phyloP scores from a whole-genome alignment of 2,888 invertebrate species.

The Microplitis manilae region DNA sequence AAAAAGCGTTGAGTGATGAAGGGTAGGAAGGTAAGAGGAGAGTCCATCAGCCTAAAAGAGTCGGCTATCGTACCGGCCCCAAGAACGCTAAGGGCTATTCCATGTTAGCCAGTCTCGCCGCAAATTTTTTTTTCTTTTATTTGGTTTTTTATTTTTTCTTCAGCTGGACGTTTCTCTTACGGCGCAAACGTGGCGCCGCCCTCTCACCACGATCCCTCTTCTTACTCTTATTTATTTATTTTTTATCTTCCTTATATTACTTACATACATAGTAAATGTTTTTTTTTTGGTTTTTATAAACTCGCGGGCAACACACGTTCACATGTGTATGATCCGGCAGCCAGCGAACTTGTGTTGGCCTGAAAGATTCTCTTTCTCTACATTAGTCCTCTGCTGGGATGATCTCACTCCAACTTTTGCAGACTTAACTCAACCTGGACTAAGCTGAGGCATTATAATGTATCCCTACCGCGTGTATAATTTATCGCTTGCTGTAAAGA shows the following conservation, averaged over 20 bases:
- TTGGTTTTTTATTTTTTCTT: constrained; percentile 51
- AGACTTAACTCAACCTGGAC: no score
- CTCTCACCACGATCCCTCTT: constrained; percentile 51
- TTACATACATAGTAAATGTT: background rate
- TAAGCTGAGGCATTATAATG: constrained; percentile 34
- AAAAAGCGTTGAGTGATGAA: constrained; percentile 43
- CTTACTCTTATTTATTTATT: constrained; percentile 6
- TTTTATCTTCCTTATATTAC: background rate
- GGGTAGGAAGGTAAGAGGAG: constrained; percentile 58
- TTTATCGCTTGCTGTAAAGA: constrained; percentile 39
- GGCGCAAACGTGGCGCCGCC: constrained; percentile 69
- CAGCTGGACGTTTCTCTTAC: constrained; percentile 59
- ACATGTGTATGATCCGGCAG: background rate
- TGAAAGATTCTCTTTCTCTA: constrained; percentile 7
- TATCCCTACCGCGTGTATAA: constrained; percentile 38
- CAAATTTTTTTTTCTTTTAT: constrained; percentile 60
- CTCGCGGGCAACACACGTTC: background rate
- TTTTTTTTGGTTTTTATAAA: background rate
- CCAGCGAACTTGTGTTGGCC: background rate
- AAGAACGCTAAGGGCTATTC: constrained; percentile 69
- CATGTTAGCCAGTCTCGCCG: constrained; percentile 69
- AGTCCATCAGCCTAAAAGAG: constrained; percentile 69
- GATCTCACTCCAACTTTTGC: no score
- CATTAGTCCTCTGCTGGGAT: no score
- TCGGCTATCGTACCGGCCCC: constrained; percentile 66